Percentiles rank a stretch among this genome's conserved stretches.
phyloP scores from a whole-genome alignment of 2,888 invertebrate genomes.

The Lithosia quadra region DNA sequence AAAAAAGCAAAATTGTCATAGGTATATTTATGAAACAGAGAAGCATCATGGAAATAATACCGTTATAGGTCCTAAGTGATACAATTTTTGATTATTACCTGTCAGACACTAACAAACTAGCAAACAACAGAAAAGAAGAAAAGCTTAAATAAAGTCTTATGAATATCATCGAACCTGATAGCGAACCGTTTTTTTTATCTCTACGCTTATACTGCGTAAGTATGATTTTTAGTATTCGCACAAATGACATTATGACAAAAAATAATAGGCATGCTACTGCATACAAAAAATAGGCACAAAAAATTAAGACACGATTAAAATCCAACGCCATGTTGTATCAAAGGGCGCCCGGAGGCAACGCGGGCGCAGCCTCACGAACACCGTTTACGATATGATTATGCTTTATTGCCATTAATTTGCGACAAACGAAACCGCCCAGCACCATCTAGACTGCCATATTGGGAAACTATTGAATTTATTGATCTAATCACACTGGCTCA shows the following conservation, averaged over 20 bases:
- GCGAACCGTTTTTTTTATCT: no score
- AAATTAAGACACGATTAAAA: slow-evolving; percentile 59
- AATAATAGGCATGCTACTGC: slow-evolving; percentile 25
- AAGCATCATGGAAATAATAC: no score
- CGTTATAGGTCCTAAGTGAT: no score
- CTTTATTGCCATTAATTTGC: slow-evolving; percentile 85
- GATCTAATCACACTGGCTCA: slow-evolving; percentile 58
- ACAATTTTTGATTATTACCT: no score
- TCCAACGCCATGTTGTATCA: slow-evolving; percentile 70
- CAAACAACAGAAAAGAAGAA: no score
- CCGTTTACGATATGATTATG: slow-evolving; percentile 82
- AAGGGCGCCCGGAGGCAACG: slow-evolving; percentile 70
- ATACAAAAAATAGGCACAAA: slow-evolving; percentile 25
- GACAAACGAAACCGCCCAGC: slow-evolving; percentile 82
- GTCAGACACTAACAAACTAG: no score
- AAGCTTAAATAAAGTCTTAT: no score
- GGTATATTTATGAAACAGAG: no score
- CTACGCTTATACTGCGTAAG: background rate
- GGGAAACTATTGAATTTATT: slow-evolving; percentile 66
- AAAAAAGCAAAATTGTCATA: no score
- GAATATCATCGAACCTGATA: no score
- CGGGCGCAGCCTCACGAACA: slow-evolving; percentile 64
- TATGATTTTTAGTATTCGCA: background rate
- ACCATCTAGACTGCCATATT: slow-evolving; percentile 71
- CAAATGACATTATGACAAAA: slow-evolving; percentile 32